Base-by-base conservation (phyloP, 2,888 invertebrate genomes). In the Cerastis rubricosa region DNA sequence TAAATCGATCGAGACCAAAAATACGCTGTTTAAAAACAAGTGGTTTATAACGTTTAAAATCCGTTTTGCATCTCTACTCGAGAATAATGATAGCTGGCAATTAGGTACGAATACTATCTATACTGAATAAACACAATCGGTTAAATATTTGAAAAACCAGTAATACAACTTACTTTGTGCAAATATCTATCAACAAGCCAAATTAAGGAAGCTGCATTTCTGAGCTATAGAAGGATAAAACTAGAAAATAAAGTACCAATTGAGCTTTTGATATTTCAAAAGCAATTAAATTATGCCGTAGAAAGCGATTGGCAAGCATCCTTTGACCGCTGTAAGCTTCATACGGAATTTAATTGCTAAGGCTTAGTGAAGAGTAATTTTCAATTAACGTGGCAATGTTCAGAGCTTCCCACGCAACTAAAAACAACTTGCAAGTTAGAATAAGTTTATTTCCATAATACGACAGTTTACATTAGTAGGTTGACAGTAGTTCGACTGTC, bases 291-390 rank as follows among this genome's bases (percentile, higher is more conserved):
- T 54, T 70, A 54, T 83, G 40, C 9, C 40, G 25, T 85, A 70
- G 51, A 47, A 72, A 43, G 65, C 66, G 35, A 75, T 67, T 74
- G 66, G 40, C 49, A 74, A 61, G 65, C 81, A 40, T 77, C 74
- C 66, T 85, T 81, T 84, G 84, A 84, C 84, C 69, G 85, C 8
- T 12, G 57, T 63, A 43, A 84, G 67, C 51, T 61, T 61, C 54
- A 81, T 85, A 47, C 71, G 40, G 63, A 40, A 47, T 25, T 63
- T 67, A 70, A 81, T 81, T 85, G 61, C 49, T 57, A 49, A 40
- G 54, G 75, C 81, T 81, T 70, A 74, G 76, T 81, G 19, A 71
- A 35, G 17, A 47, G 70, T 63, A 63, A 81, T 67, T 74, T 72
- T 70, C 40, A 85, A 81, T 81, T 74, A 67, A 74, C 57, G 61